Base-by-base conservation (phyloP, 2,888 invertebrate species). In the Meteorus cinctellus region DNA sequence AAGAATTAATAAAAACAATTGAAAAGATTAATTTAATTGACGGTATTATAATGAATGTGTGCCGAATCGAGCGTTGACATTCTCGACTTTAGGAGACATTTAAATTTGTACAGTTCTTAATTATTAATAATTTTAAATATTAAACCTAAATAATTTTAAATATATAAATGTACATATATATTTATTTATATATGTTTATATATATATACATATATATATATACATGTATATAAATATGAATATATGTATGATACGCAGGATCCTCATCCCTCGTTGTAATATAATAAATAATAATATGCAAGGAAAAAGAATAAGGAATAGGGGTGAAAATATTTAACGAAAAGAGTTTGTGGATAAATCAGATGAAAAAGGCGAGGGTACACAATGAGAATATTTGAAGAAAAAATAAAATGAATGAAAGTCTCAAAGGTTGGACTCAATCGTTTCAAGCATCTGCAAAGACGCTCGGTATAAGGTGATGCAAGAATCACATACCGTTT, bases 101-200 rank as follows among this genome's bases (percentile, higher is more conserved):
- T 84, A 89, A 85, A 89, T 89, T 89, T 89, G 89, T 89, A 89
- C 89, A 89, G 89, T 89, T 89, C 88, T 87, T 89, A 87, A 88
- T 85, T 87, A 89, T 88, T 88, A 89, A 88, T 88, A 86, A 88
- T 87, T 87, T 87, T 88, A 88, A 86, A 86, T 84, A 88, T 86
- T 87, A 82, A 82, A 81, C 29, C 60, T 36, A 72, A 74, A 48
- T 41, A 72, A 74, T 73, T 55, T 59, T 70, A 83, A 77, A 79
- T 74, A 71, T 66, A 75, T 45, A 51, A 71, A 63, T 68, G 24
- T 24, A 24, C 24, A 24, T 24, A 24, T 24, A 24, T 24, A 24
- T 24, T 24, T 24, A 24, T 24, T 24, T 24, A 24, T 24, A 24
- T 24, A 24, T 24, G 24, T 24, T 24, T 24, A 79, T 74, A 71